These are phyloP conservation scores for Listronotus oregonensis DNA, from an alignment of 1,140 invertebrate species.

Conservation along the genomic window DNA sequence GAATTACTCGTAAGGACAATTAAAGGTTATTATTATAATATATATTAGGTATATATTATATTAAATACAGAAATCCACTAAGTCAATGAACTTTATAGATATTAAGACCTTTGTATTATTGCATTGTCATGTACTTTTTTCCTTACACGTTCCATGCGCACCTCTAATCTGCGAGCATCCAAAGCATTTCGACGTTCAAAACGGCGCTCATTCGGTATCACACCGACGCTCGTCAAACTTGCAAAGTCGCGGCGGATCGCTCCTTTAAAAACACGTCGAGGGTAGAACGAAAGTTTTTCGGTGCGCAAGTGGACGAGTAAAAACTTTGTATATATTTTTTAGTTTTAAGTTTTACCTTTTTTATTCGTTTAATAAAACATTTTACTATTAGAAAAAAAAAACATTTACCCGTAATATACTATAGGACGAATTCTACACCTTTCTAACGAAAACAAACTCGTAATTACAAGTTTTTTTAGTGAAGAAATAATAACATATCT, in stretches of 20 bases:
- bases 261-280: neutral
- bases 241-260: constrained; percentile 5
- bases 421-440: too few species aligned
- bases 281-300: constrained; percentile 9
- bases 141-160: constrained; percentile 24
- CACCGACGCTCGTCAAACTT: constrained; percentile 25
- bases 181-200: constrained; percentile 13
- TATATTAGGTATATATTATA: too few species aligned
- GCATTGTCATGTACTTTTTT: neutral
- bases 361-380: too few species aligned
- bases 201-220: constrained; percentile 32
- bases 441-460: too few species aligned
- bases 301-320: constrained; percentile 7
- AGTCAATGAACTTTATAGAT: too few species aligned
- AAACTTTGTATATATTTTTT: constrained; percentile 4
- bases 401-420: too few species aligned
- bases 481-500: neutral
- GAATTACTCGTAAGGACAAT: too few species aligned
- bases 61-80: too few species aligned
- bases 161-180: constrained; percentile 5
- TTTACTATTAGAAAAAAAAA: too few species aligned
- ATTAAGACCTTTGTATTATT: neutral
- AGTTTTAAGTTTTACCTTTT: neutral
- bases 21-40: too few species aligned
- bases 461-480: too few species aligned